Evolutionary conservation across 2,888 invertebrate species (phyloP).

Genomic region (Schizotus pectinicornis): DNA sequence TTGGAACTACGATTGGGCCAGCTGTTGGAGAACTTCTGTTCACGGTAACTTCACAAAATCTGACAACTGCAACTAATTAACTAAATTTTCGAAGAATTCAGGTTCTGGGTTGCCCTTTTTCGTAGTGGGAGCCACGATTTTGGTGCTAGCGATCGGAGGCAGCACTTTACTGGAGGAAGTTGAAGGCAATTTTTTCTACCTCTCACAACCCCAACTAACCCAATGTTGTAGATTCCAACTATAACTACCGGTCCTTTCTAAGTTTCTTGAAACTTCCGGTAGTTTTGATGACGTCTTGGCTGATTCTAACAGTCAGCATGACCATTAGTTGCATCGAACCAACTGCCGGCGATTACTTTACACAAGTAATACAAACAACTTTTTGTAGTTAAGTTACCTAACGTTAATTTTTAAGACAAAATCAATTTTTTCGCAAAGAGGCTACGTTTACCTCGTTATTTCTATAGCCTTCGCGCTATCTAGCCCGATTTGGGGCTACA

Average conservation of each 20-base stretch:
- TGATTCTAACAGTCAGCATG: conserved; percentile 70
- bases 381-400: conserved; percentile 1
- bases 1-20: conserved; percentile 79
- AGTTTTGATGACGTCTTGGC: conserved; percentile 68
- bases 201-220: no score
- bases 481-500: conserved; percentile 18
- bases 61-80: not conserved
- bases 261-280: conserved; percentile 69
- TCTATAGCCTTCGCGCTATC: conserved; percentile 15
- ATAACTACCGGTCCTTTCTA: conserved; percentile 62
- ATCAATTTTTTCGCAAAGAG: not conserved
- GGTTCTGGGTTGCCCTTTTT: conserved; percentile 78
- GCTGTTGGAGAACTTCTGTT: conserved; percentile 76
- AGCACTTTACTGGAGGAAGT: conserved; percentile 64
- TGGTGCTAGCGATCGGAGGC: conserved; percentile 68
- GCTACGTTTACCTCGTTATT: conserved; percentile 11
- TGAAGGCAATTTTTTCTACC: conserved; percentile 53
- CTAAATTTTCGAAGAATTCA: conserved; percentile 66
- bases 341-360: conserved; percentile 71
- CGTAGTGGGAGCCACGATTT: conserved; percentile 69
- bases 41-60: conserved; percentile 62
- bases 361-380: conserved; percentile 2
- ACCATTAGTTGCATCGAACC: conserved; percentile 77
- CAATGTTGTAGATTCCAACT: conserved; percentile 2
- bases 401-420: not conserved